phyloP scores from a whole-genome alignment of 2,888 invertebrate species.

The Limnephilus marmoratus region DNA sequence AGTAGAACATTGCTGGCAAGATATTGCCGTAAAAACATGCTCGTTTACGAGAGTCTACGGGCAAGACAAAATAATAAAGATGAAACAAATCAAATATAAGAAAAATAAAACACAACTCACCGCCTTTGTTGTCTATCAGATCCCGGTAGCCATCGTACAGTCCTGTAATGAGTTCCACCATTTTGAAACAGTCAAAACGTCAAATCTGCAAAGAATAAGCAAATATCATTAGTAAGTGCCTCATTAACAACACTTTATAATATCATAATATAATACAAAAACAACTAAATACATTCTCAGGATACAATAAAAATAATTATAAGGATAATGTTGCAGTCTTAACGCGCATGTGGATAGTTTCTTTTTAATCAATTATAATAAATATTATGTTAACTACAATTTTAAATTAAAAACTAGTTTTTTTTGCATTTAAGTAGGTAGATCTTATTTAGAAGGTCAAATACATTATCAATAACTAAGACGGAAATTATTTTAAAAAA shows the following conservation, averaged over 20 bases:
- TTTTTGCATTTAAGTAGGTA: background rate
- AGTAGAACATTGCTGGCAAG: too few species aligned
- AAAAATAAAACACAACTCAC: conserved; percentile 73
- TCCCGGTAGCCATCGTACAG: conserved; percentile 78
- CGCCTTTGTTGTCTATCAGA: conserved; percentile 84
- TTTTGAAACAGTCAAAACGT: conserved; percentile 33
- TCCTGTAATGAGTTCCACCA: conserved; percentile 62
- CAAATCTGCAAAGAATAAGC: conserved; percentile 51
- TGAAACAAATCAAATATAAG: background rate
- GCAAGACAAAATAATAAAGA: background rate
- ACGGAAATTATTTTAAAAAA: background rate
- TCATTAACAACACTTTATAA: background rate
- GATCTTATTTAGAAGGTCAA: background rate
- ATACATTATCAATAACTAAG: background rate
- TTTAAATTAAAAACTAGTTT: background rate
- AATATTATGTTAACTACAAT: background rate
- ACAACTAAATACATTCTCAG: background rate
- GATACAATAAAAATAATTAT: background rate
- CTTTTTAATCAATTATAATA: background rate
- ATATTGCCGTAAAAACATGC: too few species aligned
- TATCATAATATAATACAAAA: too few species aligned
- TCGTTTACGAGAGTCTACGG: too few species aligned
- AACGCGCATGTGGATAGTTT: background rate
- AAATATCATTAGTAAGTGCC: background rate
- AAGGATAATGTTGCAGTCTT: background rate